These are phyloP conservation scores for Acanthosepion esculentum DNA, from an alignment of 2,888 invertebrate genomes.

Conservation along the genomic window DNA sequence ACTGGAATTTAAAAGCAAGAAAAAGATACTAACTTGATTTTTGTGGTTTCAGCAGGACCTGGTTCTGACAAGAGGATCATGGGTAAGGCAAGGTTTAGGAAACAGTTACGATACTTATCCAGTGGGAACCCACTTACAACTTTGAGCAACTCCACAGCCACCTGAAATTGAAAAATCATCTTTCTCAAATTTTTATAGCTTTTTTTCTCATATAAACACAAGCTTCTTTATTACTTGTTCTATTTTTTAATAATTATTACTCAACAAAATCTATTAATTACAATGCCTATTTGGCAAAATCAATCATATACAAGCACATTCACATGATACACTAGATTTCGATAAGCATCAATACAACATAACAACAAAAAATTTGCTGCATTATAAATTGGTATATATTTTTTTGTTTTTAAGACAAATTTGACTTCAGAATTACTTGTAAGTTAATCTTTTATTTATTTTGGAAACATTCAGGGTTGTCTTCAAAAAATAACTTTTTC, in stretches of 20 bases:
- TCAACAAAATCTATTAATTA: too few species aligned
- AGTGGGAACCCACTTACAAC: conserved; percentile 64
- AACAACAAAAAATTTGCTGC: too few species aligned
- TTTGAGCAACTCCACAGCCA: conserved; percentile 72
- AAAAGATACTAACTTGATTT: conserved; percentile 63
- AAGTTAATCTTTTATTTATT: too few species aligned
- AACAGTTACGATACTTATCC: conserved; percentile 71
- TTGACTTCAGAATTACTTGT: too few species aligned
- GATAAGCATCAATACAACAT: too few species aligned
- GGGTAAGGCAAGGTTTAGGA: conserved; percentile 74
- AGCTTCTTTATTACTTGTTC: neutral
- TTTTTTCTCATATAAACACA: neutral
- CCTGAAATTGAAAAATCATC: conserved; percentile 55
- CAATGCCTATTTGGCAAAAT: too few species aligned
- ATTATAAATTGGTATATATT: too few species aligned
- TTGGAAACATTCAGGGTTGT: too few species aligned
- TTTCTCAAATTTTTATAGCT: neutral
- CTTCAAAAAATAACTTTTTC: too few species aligned
- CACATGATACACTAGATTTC: too few species aligned
- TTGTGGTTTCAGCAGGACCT: conserved; percentile 65
- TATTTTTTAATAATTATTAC: neutral
- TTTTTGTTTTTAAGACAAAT: too few species aligned
- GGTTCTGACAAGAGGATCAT: conserved; percentile 73
- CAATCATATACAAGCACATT: too few species aligned
- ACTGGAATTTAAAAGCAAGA: neutral